Evolutionary conservation across 30 jellyfish, hydroid and myxozoan genomes (phyloP), one percentile per base, ranked within the genome.

Genomic region (Hydra vulgaris): DNA sequence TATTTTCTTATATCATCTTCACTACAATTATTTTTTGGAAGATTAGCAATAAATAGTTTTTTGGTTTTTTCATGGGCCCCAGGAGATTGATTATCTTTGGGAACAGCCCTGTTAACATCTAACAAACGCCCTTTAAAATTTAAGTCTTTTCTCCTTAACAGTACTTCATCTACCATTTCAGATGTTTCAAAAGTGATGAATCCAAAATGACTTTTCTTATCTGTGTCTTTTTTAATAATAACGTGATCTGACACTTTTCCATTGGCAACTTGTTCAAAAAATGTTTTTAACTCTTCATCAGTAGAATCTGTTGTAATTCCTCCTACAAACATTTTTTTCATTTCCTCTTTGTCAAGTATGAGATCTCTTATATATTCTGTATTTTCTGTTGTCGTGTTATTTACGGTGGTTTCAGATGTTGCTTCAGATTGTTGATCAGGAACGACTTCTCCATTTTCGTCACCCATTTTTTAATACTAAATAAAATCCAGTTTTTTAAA

Each of bases 61-160:
- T 80, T 80, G 20, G 87, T 80, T 80, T 70, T 80, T 54, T 80
- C 84, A 80, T 80, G 87, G 4, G 87, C 87, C 8, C 87, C 87
- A 21, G 87, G 67, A 22, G 71, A 22, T 8, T 56, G 70, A 27
- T 61, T 80, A 66, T 80, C 54, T 55, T 70, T 80, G 8, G 87
- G 87, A 18, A 80, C 87, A 66, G 87, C 87, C 23, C 87, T 22
- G 19, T 80, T 80, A 17, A 80, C 87, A 80, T 80, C 87, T 24
- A 80, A 66, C 25, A 66, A 22, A 21, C 87, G 55, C 25, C 54
- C 54, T 27, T 80, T 70, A 53, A 80, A 80, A 25, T 71, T 70
- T 26, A 80, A 80, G 27, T 80, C 87, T 21, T 66, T 21, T 70
- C 87, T 80, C 53, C 71, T 80, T 12, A 80, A 40, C 81, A 80